Evolutionary conservation across 2,113 vertebrate genomes (phyloP).

Genomic region (Dinomys branickii): DNA sequence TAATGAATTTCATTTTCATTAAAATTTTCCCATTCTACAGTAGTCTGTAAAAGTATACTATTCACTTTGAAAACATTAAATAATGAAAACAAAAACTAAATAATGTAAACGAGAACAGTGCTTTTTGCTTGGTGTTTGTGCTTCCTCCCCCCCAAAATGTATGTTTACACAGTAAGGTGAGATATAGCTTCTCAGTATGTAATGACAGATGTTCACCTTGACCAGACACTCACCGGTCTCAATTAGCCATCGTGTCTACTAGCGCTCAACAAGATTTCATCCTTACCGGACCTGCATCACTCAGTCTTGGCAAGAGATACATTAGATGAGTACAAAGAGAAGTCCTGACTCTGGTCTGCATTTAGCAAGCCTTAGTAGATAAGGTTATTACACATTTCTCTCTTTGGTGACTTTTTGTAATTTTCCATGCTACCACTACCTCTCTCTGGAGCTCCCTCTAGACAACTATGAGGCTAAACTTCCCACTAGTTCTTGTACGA

Average conservation of each 20-base stretch:
- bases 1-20: background rate
- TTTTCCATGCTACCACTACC: background rate
- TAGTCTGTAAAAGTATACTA: background rate
- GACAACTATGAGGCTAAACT: background rate
- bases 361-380: background rate
- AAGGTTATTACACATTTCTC: background rate
- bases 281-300: no score
- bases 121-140: background rate
- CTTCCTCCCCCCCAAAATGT: background rate
- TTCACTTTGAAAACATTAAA: background rate
- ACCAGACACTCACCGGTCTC: background rate
- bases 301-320: background rate
- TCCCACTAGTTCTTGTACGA: background rate
- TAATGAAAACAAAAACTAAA: background rate
- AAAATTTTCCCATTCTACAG: background rate
- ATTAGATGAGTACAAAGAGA: background rate
- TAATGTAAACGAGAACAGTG: background rate
- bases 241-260: background rate
- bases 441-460: background rate
- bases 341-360: background rate
- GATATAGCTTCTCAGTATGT: accelerated
- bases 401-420: no score
- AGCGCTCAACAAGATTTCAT: background rate
- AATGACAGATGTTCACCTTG: background rate
- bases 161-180: background rate